Evolutionary conservation across 2,888 invertebrate genomes (phyloP).

Genomic region (Drosophila anceps): DNA sequence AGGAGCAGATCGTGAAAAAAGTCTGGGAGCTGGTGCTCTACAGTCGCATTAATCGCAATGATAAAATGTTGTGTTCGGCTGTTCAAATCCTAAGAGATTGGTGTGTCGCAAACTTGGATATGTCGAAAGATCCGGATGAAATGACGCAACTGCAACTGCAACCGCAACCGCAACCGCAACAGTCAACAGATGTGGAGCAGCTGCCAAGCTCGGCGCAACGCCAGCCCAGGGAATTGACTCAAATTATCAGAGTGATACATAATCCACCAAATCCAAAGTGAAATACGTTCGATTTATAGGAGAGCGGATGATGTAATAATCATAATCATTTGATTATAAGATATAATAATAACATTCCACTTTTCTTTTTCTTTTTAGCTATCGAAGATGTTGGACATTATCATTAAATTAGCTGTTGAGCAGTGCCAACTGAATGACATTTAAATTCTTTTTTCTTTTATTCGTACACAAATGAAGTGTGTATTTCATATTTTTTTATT

Average conservation of each 20-base stretch:
- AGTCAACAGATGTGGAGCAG: too few relatives aligned
- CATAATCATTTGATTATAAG: too few relatives aligned
- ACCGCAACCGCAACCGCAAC: too few relatives aligned
- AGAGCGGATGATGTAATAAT: too few relatives aligned
- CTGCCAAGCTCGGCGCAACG: too few relatives aligned
- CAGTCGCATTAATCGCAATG: conserved; percentile 16
- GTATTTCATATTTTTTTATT: conserved; percentile 13
- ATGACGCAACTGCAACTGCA: too few relatives aligned
- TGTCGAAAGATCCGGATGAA: too few relatives aligned
- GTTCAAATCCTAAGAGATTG: not conserved
- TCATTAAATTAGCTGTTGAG: conserved; percentile 26
- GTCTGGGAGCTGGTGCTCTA: conserved; percentile 15
- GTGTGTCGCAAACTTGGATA: too few relatives aligned
- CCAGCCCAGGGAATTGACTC: too few relatives aligned
- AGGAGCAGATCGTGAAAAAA: not conserved
- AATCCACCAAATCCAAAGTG: too few relatives aligned
- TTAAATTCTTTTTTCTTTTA: not conserved
- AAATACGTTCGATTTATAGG: too few relatives aligned
- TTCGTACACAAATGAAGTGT: conserved; percentile 36
- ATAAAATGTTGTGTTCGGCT: not conserved
- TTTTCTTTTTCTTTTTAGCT: not conserved
- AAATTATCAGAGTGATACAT: too few relatives aligned
- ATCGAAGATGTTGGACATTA: not conserved
- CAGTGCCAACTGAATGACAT: conserved; percentile 7
- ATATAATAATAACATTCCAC: not conserved